Evolutionary conservation across 1,140 invertebrate genomes (phyloP).

Genomic region (Ceratosolen solmsi): DNA sequence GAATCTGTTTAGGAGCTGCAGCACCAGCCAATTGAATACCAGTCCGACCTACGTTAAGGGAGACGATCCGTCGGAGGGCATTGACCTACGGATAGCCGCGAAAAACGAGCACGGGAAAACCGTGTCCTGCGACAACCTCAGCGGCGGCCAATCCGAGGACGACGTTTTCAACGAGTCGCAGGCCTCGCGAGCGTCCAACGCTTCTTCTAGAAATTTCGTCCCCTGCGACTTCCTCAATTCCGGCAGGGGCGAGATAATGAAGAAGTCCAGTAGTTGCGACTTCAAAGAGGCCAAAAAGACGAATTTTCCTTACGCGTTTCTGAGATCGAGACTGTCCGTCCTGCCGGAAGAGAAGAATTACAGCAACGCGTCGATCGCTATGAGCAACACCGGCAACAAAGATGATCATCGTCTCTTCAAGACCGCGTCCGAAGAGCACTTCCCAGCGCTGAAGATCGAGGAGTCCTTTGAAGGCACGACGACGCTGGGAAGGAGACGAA

Average conservation of each 20-base stretch:
- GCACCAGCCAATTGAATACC: slow-evolving; percentile 81
- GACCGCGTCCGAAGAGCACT: slow-evolving; percentile 72
- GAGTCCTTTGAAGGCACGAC: slow-evolving; percentile 67
- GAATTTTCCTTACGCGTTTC: slow-evolving; percentile 85
- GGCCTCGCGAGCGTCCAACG: slow-evolving; percentile 21
- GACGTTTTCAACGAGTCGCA: slow-evolving; percentile 57
- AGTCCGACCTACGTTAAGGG: slow-evolving; percentile 83
- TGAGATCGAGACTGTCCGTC: slow-evolving; percentile 83
- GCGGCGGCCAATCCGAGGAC: slow-evolving; percentile 54
- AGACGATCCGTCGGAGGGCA: slow-evolving; percentile 84
- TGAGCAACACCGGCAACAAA: slow-evolving; percentile 62
- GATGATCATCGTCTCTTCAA: slow-evolving; percentile 68
- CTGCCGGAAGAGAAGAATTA: slow-evolving; percentile 80
- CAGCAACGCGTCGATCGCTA: slow-evolving; percentile 75
- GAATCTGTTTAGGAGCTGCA: slow-evolving; percentile 82
- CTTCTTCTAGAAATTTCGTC: slow-evolving; percentile 55
- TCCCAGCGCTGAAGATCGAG: slow-evolving; percentile 67
- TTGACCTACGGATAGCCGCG: slow-evolving; percentile 76
- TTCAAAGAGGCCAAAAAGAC: slow-evolving; percentile 75
- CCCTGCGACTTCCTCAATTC: slow-evolving; percentile 65
- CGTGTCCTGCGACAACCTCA: slow-evolving; percentile 68
- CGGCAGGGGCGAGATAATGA: slow-evolving; percentile 54
- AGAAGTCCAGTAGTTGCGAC: slow-evolving; percentile 69
- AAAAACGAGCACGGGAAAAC: slow-evolving; percentile 63
- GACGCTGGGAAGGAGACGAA: slow-evolving; percentile 65